Evolutionary conservation across 2,113 vertebrate genomes (phyloP).

Genomic region (Onychostoma macrolepis): DNA sequence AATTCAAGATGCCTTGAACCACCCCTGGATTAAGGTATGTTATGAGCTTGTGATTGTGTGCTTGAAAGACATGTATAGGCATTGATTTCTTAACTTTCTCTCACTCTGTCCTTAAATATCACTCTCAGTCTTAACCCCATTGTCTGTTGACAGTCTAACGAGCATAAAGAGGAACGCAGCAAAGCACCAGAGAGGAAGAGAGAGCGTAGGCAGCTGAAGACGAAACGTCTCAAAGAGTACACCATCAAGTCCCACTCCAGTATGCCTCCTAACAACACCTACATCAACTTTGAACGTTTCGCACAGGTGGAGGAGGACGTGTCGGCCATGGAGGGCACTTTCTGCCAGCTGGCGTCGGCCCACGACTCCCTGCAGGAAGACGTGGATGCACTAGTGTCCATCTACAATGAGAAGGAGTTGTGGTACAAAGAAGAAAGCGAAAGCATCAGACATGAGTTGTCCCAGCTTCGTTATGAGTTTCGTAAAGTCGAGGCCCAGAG

Average conservation of each 20-base stretch:
- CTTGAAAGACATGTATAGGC: neutral
- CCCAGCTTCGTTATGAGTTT: constrained; percentile 83
- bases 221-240: constrained; percentile 85
- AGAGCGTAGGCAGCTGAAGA: constrained; percentile 81
- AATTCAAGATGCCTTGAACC: constrained; percentile 87
- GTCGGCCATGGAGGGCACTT: constrained; percentile 66
- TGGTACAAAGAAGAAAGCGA: constrained; percentile 87
- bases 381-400: constrained; percentile 82
- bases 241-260: constrained; percentile 86
- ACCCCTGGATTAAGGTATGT: constrained; percentile 93
- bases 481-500: constrained; percentile 81
- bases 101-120: neutral
- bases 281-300: constrained; percentile 86
- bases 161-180: constrained; percentile 42
- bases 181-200: constrained; percentile 68
- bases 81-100: neutral
- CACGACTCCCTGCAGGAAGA: constrained; percentile 80
- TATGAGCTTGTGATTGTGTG: neutral
- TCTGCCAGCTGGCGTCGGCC: constrained; percentile 69
- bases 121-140: neutral
- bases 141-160: constrained; percentile 31
- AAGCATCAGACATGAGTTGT: constrained; percentile 78
- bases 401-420: constrained; percentile 85
- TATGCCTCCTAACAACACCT: constrained; percentile 87
- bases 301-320: constrained; percentile 81